Evolutionary conservation across 2,888 invertebrate genomes (phyloP).

Genomic region (Tipula helvola): DNA sequence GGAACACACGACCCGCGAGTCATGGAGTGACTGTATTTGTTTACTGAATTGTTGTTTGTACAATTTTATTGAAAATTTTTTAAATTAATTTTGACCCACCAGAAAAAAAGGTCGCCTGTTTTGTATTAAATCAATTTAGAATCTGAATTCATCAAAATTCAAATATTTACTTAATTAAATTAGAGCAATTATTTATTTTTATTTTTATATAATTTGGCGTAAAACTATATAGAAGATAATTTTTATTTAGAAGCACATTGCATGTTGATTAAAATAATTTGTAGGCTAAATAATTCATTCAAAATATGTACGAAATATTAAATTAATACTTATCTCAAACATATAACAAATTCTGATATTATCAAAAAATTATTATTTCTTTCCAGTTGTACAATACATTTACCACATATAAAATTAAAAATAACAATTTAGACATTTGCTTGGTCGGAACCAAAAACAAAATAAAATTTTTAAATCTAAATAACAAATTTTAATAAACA

Average conservation of each 20-base stretch:
- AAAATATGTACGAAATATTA: no score
- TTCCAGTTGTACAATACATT: not conserved
- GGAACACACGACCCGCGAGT: no score
- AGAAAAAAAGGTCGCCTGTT: no score
- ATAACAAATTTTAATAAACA: not conserved
- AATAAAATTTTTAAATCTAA: not conserved
- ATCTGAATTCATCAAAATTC: no score
- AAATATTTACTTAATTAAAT: not conserved
- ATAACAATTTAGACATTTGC: not conserved
- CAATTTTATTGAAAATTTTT: no score
- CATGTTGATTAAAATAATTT: not conserved
- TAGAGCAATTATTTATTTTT: not conserved
- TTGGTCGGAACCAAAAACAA: not conserved
- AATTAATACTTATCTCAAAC: no score
- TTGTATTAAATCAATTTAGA: no score
- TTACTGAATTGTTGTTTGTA: no score
- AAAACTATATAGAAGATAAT: no score
- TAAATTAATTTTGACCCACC: no score
- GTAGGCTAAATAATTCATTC: not conserved
- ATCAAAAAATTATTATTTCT: not conserved
- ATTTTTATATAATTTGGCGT: no score
- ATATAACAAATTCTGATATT: not conserved
- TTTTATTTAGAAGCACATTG: not conserved
- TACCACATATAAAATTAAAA: not conserved
- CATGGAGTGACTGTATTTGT: no score